phyloP scores from a whole-genome alignment of 2,797 vertebrate species.

The Tinamus major region DNA sequence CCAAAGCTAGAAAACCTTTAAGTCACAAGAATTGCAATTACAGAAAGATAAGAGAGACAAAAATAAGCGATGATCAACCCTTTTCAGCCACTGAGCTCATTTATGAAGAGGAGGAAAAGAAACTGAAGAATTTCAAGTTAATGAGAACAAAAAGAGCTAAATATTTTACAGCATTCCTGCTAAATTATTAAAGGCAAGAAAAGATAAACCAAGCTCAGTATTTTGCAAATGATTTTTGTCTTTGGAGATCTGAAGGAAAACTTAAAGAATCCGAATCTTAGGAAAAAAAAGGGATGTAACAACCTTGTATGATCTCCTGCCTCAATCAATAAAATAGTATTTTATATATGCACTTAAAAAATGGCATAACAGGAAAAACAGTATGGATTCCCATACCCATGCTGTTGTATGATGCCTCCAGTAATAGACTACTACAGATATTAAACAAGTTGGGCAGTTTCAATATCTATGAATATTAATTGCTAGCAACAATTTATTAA shows the following conservation, averaged over 20 bases:
- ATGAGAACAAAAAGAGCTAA: slow-evolving; percentile 1
- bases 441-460: not conserved
- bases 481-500: not conserved
- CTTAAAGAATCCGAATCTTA: not conserved
- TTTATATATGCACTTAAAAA: not conserved
- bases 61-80: not conserved
- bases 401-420: not conserved
- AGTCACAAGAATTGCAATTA: not conserved
- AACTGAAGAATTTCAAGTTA: not conserved
- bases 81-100: not conserved
- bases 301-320: not conserved
- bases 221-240: not conserved
- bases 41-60: not conserved
- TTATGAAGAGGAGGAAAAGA: not conserved
- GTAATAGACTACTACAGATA: not conserved
- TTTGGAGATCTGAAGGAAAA: not conserved
- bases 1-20: not conserved
- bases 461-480: not conserved
- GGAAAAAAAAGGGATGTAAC: not conserved
- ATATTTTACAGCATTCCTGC: slow-evolving; percentile 8
- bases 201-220: not conserved
- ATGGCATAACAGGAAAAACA: not conserved
- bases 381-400: not conserved
- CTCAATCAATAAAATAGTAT: not conserved
- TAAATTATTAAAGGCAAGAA: not conserved